Base-by-base conservation (phyloP, 1,140 invertebrate genomes). In the Bombus terrestris region DNA sequence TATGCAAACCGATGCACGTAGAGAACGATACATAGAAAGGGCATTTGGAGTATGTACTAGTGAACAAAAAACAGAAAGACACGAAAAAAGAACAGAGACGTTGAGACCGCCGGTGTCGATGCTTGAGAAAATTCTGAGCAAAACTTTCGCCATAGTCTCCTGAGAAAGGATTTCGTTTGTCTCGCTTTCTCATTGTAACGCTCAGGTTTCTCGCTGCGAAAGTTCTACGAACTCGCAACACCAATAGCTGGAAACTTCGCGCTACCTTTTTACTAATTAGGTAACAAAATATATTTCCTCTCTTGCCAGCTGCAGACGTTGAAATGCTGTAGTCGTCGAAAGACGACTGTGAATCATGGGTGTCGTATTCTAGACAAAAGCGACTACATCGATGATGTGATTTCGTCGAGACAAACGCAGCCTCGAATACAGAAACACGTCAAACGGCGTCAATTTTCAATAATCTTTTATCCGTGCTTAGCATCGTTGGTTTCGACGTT, bases 231-330 rank as follows among this genome's bases (percentile, higher is more conserved):
- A 28, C 37, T 82, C 39, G 37, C 53, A 22, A 18, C 57, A 3
- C 37, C 69, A 32, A 74, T 74, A 81, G 62, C 80, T 53, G 72
- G 22, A 43, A 62, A 62, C 80, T 72, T 74, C 8, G 2, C 8
- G 10, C 22, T 6, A 32, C n/a, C 41, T 28, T 72, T 43, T 64
- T 41, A 28, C 80, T 41, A 82, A 82, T 82, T 74, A 82, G 32
- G 69, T 62, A 74, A 28, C 69, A 62, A 81, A 73, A 35, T 37
- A 25, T 32, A 32, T 32, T n/a, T 53, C 25, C 35, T 10, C 22
- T 25, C 18, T 41, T n/a, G 25, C 3, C 5, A 68, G 15, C n/a
- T 2, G 8, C 41, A 18, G 18, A 18, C 32, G n/a, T 22, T 13
- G 35, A 13, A 3, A 13, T 32, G 10, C 2, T 18, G 37, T 32